Conservation (phyloP, 2,888 invertebrate genomes). For the Zootermopsis nevadensis region DNA sequence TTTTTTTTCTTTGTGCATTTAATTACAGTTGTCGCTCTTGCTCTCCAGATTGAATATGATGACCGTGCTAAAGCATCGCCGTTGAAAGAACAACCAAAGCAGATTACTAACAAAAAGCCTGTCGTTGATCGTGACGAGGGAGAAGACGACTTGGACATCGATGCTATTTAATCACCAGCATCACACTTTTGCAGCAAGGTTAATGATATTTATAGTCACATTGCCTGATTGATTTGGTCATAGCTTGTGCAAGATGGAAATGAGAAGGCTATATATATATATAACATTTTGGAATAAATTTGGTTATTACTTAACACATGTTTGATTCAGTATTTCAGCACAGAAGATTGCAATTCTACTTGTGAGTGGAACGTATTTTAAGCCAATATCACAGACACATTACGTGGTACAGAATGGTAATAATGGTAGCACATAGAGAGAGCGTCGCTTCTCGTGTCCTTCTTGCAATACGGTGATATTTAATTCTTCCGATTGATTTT, state of each 20-base stretch:
- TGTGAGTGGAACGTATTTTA: too few species aligned
- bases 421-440: neutral
- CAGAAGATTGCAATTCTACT: too few species aligned
- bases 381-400: too few species aligned
- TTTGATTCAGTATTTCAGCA: too few species aligned
- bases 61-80: slow-evolving; percentile 85
- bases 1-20: too few species aligned
- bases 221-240: neutral
- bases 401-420: too few species aligned
- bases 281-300: neutral
- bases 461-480: neutral
- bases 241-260: neutral
- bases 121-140: slow-evolving; percentile 71
- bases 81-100: slow-evolving; percentile 71
- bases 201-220: slow-evolving; percentile 13
- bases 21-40: too few species aligned
- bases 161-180: slow-evolving; percentile 80
- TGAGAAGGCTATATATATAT: too few species aligned
- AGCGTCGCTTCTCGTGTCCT: neutral
- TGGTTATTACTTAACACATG: neutral
- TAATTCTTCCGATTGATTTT: neutral
- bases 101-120: slow-evolving; percentile 57
- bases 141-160: slow-evolving; percentile 89
- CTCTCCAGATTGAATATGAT: slow-evolving; percentile 88
- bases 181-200: slow-evolving; percentile 9